Evolutionary conservation across 2,113 vertebrate species (phyloP).

Genomic region (Sylvietta virens): DNA sequence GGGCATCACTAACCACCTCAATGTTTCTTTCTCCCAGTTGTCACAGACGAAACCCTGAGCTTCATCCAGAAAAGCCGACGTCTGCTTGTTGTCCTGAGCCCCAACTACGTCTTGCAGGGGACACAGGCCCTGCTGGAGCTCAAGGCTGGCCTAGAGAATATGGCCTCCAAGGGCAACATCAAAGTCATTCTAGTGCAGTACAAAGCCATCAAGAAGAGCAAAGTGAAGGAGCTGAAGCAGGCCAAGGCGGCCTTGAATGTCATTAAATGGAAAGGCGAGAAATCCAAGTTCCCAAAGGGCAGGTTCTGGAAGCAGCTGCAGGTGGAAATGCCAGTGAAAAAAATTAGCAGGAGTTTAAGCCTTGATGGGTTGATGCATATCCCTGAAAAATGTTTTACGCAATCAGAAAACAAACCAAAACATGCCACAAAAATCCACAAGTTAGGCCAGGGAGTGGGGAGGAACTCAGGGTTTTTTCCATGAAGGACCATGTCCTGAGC

Average conservation of each 20-base stretch:
- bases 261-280: constrained; percentile 93
- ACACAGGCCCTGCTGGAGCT: constrained; percentile 96
- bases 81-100: constrained; percentile 91
- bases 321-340: constrained; percentile 85
- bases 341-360: constrained; percentile 26
- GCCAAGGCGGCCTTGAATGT: constrained; percentile 83
- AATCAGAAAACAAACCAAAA: not conserved
- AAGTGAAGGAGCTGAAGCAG: constrained; percentile 86
- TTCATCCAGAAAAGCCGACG: constrained; percentile 92
- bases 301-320: constrained; percentile 92
- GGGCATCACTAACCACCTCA: constrained; percentile 61
- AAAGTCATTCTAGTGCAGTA: constrained; percentile 92
- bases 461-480: not conserved
- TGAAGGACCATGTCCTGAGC: not conserved
- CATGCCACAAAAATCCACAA: not conserved
- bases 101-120: constrained; percentile 85
- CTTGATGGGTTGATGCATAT: constrained; percentile 14
- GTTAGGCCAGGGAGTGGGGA: not conserved
- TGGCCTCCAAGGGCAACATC: constrained; percentile 86
- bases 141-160: constrained; percentile 88
- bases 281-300: constrained; percentile 82
- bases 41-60: constrained; percentile 94
- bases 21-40: constrained; percentile 82
- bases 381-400: constrained; percentile 50
- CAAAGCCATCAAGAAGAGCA: constrained; percentile 79